phyloP scores from a whole-genome alignment of 2,888 invertebrate species.

The Leptopilina myrica region DNA sequence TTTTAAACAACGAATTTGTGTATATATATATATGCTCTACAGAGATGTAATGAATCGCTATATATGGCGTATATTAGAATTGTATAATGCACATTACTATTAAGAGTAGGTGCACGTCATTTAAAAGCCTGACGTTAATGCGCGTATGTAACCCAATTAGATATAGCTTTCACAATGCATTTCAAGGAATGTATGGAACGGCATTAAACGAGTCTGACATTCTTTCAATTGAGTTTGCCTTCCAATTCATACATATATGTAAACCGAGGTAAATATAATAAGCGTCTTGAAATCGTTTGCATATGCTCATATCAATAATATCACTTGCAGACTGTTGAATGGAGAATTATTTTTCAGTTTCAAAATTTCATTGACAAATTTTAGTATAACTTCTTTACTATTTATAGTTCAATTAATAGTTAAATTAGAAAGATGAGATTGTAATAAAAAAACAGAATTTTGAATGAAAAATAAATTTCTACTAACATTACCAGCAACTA shows the following conservation, averaged over 20 bases:
- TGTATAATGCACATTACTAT: background rate
- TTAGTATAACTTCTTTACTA: too few relatives aligned
- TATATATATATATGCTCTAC: background rate
- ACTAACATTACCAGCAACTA: too few relatives aligned
- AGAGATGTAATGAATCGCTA: background rate
- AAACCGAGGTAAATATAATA: slow-evolving; percentile 37
- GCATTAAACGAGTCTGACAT: slow-evolving; percentile 49
- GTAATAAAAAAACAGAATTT: too few relatives aligned
- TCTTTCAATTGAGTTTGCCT: slow-evolving; percentile 41
- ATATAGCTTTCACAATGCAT: slow-evolving; percentile 53
- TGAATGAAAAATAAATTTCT: too few relatives aligned
- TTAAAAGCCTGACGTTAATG: slow-evolving; percentile 11
- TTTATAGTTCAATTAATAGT: too few relatives aligned
- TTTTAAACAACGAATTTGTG: background rate
- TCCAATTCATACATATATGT: slow-evolving; percentile 37
- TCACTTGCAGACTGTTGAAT: too few relatives aligned
- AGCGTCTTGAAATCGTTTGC: slow-evolving; percentile 12
- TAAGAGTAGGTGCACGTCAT: slow-evolving; percentile 13
- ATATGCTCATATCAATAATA: too few relatives aligned
- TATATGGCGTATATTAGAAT: slow-evolving; percentile 7
- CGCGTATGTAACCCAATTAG: slow-evolving; percentile 55
- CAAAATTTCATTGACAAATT: too few relatives aligned
- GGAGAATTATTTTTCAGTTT: too few relatives aligned
- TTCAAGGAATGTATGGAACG: slow-evolving; percentile 54
- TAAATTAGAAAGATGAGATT: too few relatives aligned